These are phyloP conservation scores for Sebastes vulpes DNA, from an alignment of 2,797 vertebrate species.

Conservation along the genomic window DNA sequence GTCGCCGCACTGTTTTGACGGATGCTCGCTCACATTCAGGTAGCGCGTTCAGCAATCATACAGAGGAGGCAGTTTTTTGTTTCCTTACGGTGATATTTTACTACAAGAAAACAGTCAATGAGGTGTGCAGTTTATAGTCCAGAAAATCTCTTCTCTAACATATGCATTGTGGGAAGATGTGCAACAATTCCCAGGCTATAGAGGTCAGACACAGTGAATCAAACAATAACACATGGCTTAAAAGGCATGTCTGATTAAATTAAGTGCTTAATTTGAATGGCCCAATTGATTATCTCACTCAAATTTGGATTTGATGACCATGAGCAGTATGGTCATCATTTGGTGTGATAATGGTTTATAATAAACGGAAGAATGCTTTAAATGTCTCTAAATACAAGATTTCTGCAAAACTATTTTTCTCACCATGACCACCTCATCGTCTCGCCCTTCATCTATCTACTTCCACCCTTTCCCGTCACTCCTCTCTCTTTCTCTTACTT, in stretches of 20 bases:
- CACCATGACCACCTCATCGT: neutral
- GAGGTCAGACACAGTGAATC: neutral
- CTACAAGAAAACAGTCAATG: neutral
- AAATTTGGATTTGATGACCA: neutral
- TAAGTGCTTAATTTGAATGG: neutral
- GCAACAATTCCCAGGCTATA: neutral
- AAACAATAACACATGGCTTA: neutral
- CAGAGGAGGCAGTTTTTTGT: neutral
- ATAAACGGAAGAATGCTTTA: neutral
- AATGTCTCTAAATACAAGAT: neutral
- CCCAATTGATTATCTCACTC: neutral
- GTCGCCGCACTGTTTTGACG: no score
- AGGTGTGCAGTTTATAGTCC: neutral
- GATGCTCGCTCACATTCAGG: no score
- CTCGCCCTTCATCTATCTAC: slow-evolving; percentile 4
- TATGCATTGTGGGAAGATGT: neutral
- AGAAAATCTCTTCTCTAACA: neutral
- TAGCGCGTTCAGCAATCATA: neutral
- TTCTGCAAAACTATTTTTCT: slow-evolving; percentile 10
- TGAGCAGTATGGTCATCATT: neutral
- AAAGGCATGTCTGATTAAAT: neutral
- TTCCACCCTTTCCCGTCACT: neutral
- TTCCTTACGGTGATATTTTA: neutral
- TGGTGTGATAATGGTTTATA: neutral
- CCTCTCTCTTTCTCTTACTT: neutral